Evolutionary conservation across 2,797 vertebrate species (phyloP).

Genomic region (Avahi laniger): DNA sequence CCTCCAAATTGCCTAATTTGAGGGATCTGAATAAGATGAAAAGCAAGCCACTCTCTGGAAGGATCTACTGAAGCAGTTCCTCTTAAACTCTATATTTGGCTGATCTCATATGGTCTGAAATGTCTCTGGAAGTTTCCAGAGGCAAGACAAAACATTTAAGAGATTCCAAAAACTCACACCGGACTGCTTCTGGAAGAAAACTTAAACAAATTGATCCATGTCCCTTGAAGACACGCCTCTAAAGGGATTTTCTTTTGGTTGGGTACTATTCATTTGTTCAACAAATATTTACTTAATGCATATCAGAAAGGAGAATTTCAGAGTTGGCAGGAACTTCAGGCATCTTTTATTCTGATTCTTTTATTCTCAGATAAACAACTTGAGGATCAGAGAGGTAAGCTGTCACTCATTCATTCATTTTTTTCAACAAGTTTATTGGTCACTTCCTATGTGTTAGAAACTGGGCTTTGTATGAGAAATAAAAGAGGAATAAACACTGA

Average conservation of each 20-base stretch:
- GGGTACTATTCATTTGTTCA: not conserved
- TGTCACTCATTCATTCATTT: not conserved
- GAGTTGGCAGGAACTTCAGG: not conserved
- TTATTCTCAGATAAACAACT: constrained; percentile 30
- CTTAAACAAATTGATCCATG: not conserved
- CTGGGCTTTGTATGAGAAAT: not conserved
- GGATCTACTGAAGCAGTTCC: not conserved
- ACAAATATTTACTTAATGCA: not conserved
- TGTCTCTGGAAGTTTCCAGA: constrained; percentile 5
- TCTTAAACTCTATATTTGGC: not conserved
- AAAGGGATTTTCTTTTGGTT: constrained; percentile 4
- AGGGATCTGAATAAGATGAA: not conserved
- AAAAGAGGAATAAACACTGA: not conserved
- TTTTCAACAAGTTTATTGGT: not conserved
- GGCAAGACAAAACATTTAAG: not conserved
- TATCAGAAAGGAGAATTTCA: not conserved
- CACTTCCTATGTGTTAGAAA: not conserved
- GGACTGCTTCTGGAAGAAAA: not conserved
- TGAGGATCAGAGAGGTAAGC: not conserved
- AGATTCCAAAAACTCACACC: not conserved
- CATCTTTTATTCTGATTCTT: not conserved
- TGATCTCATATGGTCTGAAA: not conserved
- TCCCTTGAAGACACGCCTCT: not conserved
- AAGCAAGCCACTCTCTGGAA: not conserved
- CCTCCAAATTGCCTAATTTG: not conserved